Percentiles rank a stretch among this genome's conserved stretches.
Evolutionary conservation across 1,140 invertebrate species (phyloP).

Genomic region (Hetaerina americana): DNA sequence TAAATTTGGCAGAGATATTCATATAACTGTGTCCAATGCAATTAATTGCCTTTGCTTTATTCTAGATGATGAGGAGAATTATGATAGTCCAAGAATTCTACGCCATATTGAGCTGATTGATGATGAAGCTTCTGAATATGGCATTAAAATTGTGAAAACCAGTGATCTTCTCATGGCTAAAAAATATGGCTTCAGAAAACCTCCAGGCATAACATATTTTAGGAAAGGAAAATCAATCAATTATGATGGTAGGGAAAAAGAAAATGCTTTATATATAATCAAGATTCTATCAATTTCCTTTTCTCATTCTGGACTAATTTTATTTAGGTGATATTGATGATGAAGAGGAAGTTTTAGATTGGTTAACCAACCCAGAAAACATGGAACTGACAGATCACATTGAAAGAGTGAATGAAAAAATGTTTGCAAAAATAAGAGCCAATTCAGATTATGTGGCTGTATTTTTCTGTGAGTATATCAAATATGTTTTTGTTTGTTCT

Average conservation of each 20-base stretch:
- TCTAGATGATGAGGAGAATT: constrained; percentile 72
- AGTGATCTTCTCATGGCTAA: constrained; percentile 84
- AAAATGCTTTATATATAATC: not conserved
- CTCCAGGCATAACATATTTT: constrained; percentile 83
- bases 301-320: constrained; percentile 11
- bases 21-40: not conserved
- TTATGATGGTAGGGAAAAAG: constrained; percentile 60
- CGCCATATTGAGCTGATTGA: constrained; percentile 81
- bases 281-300: not conserved
- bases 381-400: constrained; percentile 91
- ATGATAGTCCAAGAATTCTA: constrained; percentile 58
- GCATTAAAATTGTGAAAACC: constrained; percentile 83
- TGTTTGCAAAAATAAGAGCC: constrained; percentile 85
- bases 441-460: constrained; percentile 86
- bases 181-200: constrained; percentile 80
- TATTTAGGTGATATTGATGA: constrained; percentile 64
- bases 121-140: constrained; percentile 81
- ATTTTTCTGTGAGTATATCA: constrained; percentile 73
- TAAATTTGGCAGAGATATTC: not conserved
- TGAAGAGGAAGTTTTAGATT: constrained; percentile 86
- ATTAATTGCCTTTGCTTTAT: constrained; percentile 12
- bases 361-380: constrained; percentile 85
- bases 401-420: constrained; percentile 82
- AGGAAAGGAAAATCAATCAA: constrained; percentile 80
- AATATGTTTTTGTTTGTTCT: constrained; percentile 7